Base-by-base conservation (phyloP, 2,888 invertebrate genomes). In the Mythimna pallens region DNA sequence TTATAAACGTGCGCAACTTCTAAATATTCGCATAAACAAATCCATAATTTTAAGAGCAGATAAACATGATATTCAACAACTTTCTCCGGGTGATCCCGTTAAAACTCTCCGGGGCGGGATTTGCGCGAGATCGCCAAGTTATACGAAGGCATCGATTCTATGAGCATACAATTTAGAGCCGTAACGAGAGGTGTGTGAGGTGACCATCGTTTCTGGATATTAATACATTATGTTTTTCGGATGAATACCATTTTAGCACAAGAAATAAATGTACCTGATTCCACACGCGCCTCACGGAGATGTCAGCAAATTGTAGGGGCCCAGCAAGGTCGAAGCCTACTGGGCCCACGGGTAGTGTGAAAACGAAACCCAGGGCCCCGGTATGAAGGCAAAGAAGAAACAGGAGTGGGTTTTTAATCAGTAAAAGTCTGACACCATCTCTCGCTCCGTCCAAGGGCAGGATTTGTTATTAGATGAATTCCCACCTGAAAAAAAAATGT, bases 41-140 rank as follows among this genome's bases (percentile, higher is more conserved):
- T 74, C 70, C 69, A 78, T 83, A 73, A 76, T 73, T 68, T 36
- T 64, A 72, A 70, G 66, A 65, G 12, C 43, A 77, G 58, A 80
- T 82, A 85, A 73, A 82, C 57, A 83, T 80, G 78, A 81, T 75
- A 83, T 83, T 77, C 76, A 62, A 59, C 70, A 86, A 84, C 86
- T 84, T 84, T 86, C 58, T 20, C 65, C 25, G 52, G 59, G 43
- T 77, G 75, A 84, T 86, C 86, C 84, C 72, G 76, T 78, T 83
- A 85, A 84, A 85, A 83, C 86, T 83, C 83, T 70, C 65, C 25
- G 63, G 61, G n/a, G 50, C 69, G 66, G 77, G 79, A 70, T 86
- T 80, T 73, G 57, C 73, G 36, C 50, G 55, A 68, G 72, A 76
- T 77, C 78, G 55, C 54, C 62, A 63, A 75, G 75, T 83, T 84